Percentiles rank a stretch among this genome's conserved stretches.
These are phyloP conservation scores for Hipparchia semele DNA, from an alignment of 2,888 invertebrate genomes.

Conservation along the genomic window DNA sequence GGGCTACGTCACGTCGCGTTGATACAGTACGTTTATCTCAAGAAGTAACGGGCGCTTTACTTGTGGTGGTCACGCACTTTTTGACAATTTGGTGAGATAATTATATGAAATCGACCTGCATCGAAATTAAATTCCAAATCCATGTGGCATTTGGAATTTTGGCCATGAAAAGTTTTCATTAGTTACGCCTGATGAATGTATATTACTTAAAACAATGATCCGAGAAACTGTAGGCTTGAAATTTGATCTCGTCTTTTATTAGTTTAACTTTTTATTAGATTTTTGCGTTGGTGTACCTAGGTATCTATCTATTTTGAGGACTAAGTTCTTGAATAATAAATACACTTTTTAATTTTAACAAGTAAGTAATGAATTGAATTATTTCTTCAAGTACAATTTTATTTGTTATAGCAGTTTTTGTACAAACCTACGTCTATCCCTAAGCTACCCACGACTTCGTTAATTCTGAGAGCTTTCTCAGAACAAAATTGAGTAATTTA, in stretches of 20 bases:
- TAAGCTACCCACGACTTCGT: neutral
- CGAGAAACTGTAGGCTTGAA: neutral
- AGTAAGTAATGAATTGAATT: too few relatives aligned
- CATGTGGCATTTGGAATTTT: too few relatives aligned
- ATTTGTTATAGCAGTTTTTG: neutral
- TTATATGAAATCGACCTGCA: too few relatives aligned
- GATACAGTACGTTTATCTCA: too few relatives aligned
- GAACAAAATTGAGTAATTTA: too few relatives aligned
- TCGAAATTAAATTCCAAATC: too few relatives aligned
- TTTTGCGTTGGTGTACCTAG: neutral
- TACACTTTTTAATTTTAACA: neutral
- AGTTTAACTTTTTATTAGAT: neutral
- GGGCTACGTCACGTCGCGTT: too few relatives aligned
- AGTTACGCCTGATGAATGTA: neutral
- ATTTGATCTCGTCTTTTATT: neutral
- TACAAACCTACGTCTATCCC: neutral
- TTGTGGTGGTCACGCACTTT: too few relatives aligned
- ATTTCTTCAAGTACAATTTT: too few relatives aligned
- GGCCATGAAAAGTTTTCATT: neutral
- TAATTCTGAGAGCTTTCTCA: too few relatives aligned
- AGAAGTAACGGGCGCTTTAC: too few relatives aligned
- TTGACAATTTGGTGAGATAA: too few relatives aligned
- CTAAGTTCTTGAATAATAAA: neutral
- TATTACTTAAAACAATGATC: neutral
- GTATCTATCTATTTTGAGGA: neutral